These are phyloP conservation scores for Nothoprocta pentlandii DNA, from an alignment of 2,113 vertebrate genomes.

Conservation along the genomic window DNA sequence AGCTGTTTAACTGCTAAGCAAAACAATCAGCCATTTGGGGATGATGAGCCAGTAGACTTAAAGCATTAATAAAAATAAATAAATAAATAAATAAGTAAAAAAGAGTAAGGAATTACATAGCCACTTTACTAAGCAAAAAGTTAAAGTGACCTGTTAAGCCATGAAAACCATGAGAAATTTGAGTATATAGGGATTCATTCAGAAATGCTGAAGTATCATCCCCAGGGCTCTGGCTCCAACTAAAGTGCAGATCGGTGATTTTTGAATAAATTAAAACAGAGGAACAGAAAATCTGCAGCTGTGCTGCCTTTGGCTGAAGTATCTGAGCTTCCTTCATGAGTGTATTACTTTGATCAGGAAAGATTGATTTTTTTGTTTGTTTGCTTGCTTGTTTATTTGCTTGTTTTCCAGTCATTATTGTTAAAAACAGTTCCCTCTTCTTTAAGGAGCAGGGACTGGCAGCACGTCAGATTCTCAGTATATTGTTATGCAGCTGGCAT, in stretches of 20 bases:
- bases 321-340: not conserved
- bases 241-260: not conserved
- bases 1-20: not conserved
- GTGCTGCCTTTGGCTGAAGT: not conserved
- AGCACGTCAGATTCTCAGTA: not conserved
- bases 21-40: not conserved
- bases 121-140: not conserved
- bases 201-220: not conserved
- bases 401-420: constrained; percentile 6
- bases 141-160: not conserved
- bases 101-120: not conserved
- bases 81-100: not conserved
- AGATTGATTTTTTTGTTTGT: not conserved
- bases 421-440: not conserved
- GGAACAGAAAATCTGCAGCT: not conserved
- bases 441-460: constrained; percentile 37
- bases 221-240: not conserved
- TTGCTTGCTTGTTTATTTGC: not conserved
- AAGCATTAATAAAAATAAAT: not conserved
- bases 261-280: not conserved
- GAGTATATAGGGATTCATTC: not conserved
- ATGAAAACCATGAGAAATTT: not conserved
- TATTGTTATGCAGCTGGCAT: constrained; percentile 15
- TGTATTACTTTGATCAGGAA: constrained; percentile 35
- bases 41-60: not conserved